Percentiles rank a stretch among this genome's conserved stretches.
Evolutionary conservation across 2,888 invertebrate genomes (phyloP).

Genomic region (Ochropleura leucogaster): DNA sequence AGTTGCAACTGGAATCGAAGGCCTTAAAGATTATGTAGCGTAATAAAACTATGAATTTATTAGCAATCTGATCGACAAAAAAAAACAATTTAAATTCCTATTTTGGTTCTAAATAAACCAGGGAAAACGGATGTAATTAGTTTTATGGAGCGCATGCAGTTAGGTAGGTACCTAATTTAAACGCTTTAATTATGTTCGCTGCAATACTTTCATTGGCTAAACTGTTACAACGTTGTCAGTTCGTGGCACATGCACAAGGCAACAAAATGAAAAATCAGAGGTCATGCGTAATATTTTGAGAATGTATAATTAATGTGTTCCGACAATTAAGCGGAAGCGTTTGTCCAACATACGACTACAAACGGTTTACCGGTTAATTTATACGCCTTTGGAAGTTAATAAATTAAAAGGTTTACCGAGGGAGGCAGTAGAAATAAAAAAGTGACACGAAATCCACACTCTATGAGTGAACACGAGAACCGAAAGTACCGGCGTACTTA

Average conservation of each 20-base stretch:
- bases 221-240: not conserved
- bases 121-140: constrained; percentile 1
- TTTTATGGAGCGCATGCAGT: not conserved
- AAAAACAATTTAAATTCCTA: not conserved
- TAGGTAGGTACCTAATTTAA: constrained; percentile 3
- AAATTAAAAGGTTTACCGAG: constrained; percentile 10
- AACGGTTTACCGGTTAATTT: constrained; percentile 1
- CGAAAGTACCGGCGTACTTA: constrained; percentile 9
- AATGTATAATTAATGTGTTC: constrained; percentile 32
- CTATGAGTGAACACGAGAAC: constrained; percentile 18
- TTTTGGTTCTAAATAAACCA: not conserved
- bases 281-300: constrained; percentile 25
- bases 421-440: constrained; percentile 7
- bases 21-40: too few species aligned
- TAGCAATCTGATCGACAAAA: not conserved
- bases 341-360: not conserved
- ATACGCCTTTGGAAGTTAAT: constrained; percentile 14
- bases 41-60: not conserved
- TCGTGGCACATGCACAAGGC: not conserved
- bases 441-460: constrained; percentile 1
- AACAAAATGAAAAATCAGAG: constrained; percentile 23
- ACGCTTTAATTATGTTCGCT: not conserved
- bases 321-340: constrained; percentile 31
- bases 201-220: constrained; percentile 9
- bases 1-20: not conserved